These are phyloP conservation scores for Pseudopodoces humilis DNA, from an alignment of 2,113 vertebrate genomes.

Conservation along the genomic window DNA sequence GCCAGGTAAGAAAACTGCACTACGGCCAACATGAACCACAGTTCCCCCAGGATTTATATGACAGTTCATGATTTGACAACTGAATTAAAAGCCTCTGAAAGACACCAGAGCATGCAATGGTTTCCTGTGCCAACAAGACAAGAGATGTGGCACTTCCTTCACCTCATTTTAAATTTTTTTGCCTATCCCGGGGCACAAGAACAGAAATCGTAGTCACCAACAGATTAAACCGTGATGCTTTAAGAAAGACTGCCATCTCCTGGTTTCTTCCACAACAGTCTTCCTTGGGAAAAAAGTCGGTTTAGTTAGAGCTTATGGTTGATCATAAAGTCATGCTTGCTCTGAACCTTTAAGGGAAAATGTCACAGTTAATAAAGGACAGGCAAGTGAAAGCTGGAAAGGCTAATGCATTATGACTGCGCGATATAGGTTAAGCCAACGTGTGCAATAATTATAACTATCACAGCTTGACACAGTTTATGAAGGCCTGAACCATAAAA, in stretches of 20 bases:
- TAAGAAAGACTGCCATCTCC: conserved; percentile 76
- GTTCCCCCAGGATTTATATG: neutral
- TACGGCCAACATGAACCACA: neutral
- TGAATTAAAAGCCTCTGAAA: neutral
- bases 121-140: neutral
- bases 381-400: conserved; percentile 5
- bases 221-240: neutral
- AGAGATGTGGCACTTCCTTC: neutral
- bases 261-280: neutral
- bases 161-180: neutral
- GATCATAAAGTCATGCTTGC: conserved; percentile 45
- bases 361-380: conserved; percentile 61
- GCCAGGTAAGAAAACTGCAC: neutral
- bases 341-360: conserved; percentile 61
- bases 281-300: neutral
- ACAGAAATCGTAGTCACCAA: neutral
- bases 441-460: conserved; percentile 45
- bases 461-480: conserved; percentile 30
- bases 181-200: neutral
- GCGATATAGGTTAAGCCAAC: conserved; percentile 17
- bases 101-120: neutral
- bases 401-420: conserved; percentile 36
- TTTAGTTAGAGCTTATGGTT: conserved; percentile 22
- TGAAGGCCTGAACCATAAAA: conserved; percentile 13
- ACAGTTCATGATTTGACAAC: neutral